These are phyloP conservation scores for Drosophila ogumai DNA, from an alignment of 1,140 invertebrate species.

Conservation along the genomic window DNA sequence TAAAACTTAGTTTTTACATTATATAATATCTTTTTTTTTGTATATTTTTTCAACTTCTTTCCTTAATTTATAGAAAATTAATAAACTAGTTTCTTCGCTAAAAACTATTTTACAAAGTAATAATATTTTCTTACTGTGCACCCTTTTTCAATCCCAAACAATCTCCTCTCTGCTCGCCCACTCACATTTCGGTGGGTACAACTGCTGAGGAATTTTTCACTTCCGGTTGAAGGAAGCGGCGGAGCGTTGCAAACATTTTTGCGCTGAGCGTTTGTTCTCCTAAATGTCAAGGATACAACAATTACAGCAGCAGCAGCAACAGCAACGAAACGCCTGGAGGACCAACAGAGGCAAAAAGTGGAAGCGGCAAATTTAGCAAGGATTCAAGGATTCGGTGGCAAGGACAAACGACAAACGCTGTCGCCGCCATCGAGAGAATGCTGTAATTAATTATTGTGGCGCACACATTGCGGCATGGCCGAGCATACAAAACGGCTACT, in stretches of 20 bases:
- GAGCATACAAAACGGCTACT: constrained; percentile 71
- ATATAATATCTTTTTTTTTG: no score
- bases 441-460: constrained; percentile 76
- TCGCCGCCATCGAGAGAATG: constrained; percentile 58
- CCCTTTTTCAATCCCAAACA: background rate
- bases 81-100: background rate
- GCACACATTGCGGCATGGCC: constrained; percentile 63
- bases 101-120: background rate
- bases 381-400: constrained; percentile 29
- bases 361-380: constrained; percentile 15
- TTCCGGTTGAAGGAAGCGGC: constrained; percentile 54
- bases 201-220: constrained; percentile 44
- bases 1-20: no score
- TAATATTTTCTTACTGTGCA: constrained; percentile 1
- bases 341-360: constrained; percentile 6
- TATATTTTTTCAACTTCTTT: background rate
- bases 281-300: constrained; percentile 77
- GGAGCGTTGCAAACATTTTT: constrained; percentile 32
- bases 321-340: constrained; percentile 13
- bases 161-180: constrained; percentile 6
- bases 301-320: constrained; percentile 33
- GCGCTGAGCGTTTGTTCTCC: constrained; percentile 37
- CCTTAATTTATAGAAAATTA: background rate
- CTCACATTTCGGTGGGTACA: constrained; percentile 21
- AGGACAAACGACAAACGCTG: constrained; percentile 38